Base-by-base conservation (phyloP, 2,113 vertebrate genomes). In the Acrocephalus arundinaceus region DNA sequence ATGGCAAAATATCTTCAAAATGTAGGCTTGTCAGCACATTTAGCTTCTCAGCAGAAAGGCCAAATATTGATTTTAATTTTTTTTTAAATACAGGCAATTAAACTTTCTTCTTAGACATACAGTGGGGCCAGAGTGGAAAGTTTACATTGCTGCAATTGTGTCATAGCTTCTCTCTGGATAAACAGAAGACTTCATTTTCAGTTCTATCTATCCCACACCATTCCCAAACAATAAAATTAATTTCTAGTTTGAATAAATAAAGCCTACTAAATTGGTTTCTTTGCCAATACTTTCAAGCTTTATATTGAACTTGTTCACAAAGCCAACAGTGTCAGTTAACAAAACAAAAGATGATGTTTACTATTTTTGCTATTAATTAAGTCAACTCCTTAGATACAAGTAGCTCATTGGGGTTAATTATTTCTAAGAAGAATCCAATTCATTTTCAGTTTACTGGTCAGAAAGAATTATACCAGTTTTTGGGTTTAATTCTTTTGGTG, bases 181-280 rank as follows among this genome's bases (percentile, higher is more conserved):
- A 97, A 94, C 52, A 88, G 43, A 93, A 80, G 75, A 90, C 88
- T 96, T 90, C 4, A 88, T 94, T 95, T 94, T 90, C 48, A 46
- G 35, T 94, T 66, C 79, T 80, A 55, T 91, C 88, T 83, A 67
- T 52, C 59, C 54, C 79, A 88, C 39, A 57, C 30, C 31, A 71
- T 77, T 88, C 45, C 77, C 93, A 96, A 97, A 93, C 82, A 94
- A 93, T 86, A 90, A 85, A 94, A 95, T 88, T 95, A 92, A 90
- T 90, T 95, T 93, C 82, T 52, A 48, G 57, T 86, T 93, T 94
- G 79, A 96, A 96, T 90, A 94, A 95, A 94, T 85, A 95, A 93
- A 85, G 35, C 39, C 59, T 59, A 45, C 43, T 71, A 86, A 95
- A 94, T 86, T 86, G 51, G 33, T 81, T 96, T 57, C 39, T 93